Base-by-base conservation (phyloP, 2,888 invertebrate genomes). In the Dasysyrphus tricinctus region DNA sequence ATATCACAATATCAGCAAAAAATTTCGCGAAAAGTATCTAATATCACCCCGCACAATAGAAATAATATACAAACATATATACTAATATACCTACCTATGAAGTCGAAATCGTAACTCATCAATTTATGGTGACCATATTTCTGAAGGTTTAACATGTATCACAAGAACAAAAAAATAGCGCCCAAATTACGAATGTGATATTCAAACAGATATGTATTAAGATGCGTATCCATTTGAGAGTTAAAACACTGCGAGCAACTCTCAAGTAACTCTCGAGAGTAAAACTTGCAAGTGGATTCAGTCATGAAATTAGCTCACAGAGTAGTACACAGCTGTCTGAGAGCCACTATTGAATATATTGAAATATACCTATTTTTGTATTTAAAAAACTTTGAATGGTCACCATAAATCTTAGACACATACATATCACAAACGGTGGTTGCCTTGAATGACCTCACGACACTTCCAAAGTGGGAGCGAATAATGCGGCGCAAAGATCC, bases 1-100 rank as follows among this genome's bases (percentile, higher is more conserved):
- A 63, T 65, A 54, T 39, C 51, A 67, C 42, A 14, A 82, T 78
- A 67, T 86, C 86, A 86, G 86, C 86, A 54, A 65, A 82, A 24
- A 69, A 39, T 54, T 54, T 37, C 29, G 57, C 51, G 37, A 34
- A 72, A 74, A 75, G 69, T 49, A 56, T 61, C 42, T 69, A 61
- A 69, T 69, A 69, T 54, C 59, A 44, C 59, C 51, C 54, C 79
- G 70, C 74, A 67, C 47, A 70, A 63, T 75, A 70, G 75, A 79
- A 63, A 77, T 32, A 65, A 39, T 61, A 61, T 9, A 39, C 24
- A 24, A 5, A 5, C 24, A 1, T 54, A 1, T 54, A 32, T 54
- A 54, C 14, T 7, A 42, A 24, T 3, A 24, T 3, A 24, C 3
- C 24, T 24, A 24, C n/a, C 14, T 61, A 0, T 1, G 12, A 37